Percentiles rank a stretch among this genome's conserved stretches.
Evolutionary conservation across 2,888 invertebrate species (phyloP).

Genomic region (Agrilus biguttatus): DNA sequence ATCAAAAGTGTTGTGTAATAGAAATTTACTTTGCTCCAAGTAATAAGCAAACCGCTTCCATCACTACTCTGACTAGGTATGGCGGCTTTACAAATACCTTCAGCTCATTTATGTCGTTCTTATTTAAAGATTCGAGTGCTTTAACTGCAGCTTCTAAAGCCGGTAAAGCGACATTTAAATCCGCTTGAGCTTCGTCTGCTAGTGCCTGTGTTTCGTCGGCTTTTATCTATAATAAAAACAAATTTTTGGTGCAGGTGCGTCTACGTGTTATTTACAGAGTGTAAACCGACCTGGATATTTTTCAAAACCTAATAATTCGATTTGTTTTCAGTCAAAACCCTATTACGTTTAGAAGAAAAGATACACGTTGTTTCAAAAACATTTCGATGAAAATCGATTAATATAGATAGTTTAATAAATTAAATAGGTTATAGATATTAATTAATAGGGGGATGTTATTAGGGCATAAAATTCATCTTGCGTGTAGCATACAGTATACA

Average conservation of each 20-base stretch:
- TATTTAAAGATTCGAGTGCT: slow-evolving; percentile 73
- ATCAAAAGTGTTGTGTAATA: not conserved
- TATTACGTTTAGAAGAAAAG: too few species aligned
- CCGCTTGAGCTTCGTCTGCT: slow-evolving; percentile 73
- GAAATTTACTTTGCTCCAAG: slow-evolving; percentile 60
- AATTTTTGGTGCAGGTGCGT: not conserved
- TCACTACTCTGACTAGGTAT: slow-evolving; percentile 69
- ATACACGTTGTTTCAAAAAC: too few species aligned
- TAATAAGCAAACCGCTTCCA: slow-evolving; percentile 83
- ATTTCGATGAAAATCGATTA: too few species aligned
- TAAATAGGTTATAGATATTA: too few species aligned
- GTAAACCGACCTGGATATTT: too few species aligned
- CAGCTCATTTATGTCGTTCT: slow-evolving; percentile 81
- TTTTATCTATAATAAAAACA: slow-evolving; percentile 44
- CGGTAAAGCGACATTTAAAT: slow-evolving; percentile 75
- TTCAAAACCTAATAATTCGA: too few species aligned
- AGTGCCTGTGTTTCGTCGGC: slow-evolving; percentile 70
- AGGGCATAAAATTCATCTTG: too few species aligned
- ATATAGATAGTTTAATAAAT: too few species aligned
- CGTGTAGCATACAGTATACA: too few species aligned
- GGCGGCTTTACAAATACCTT: slow-evolving; percentile 84
- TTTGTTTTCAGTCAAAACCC: too few species aligned
- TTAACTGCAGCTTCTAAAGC: slow-evolving; percentile 73
- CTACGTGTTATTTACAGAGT: too few species aligned
- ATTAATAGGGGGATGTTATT: too few species aligned